A percentile compares a stretch with the other conserved stretches of the same genome.
These are phyloP conservation scores for Ernsta delagoae DNA, from an alignment of 2,888 invertebrate genomes.

Conservation along the genomic window DNA sequence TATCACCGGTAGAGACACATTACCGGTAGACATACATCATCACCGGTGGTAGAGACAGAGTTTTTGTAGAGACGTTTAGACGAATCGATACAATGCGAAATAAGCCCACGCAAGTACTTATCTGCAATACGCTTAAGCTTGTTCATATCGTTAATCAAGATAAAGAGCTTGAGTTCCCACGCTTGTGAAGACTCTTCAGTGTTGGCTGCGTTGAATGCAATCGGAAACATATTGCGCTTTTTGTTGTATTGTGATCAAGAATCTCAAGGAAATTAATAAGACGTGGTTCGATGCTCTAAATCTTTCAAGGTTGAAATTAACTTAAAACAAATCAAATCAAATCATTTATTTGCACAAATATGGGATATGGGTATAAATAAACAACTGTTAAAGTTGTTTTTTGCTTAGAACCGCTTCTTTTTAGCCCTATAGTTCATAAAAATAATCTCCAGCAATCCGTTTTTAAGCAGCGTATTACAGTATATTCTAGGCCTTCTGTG, in stretches of 20 bases:
- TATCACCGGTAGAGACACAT: too few species aligned
- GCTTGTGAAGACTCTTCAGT: neutral
- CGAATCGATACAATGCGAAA: neutral
- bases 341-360: too few species aligned
- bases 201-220: neutral
- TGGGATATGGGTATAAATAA: too few species aligned
- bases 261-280: neutral
- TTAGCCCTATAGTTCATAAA: too few species aligned
- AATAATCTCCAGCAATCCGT: too few species aligned
- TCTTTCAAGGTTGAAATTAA: neutral
- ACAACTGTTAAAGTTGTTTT: too few species aligned
- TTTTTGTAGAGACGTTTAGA: neutral
- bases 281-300: neutral
- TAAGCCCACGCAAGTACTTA: neutral
- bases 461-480: too few species aligned
- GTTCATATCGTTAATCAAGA: slow-evolving; percentile 7
- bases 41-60: neutral
- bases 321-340: too few species aligned
- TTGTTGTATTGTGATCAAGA: neutral
- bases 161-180: slow-evolving; percentile 5
- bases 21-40: neutral
- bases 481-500: too few species aligned
- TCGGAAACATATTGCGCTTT: neutral
- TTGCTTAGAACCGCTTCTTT: too few species aligned
- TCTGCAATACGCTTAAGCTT: neutral